Percentiles rank a stretch among this genome's conserved stretches.
Conservation (phyloP, 2,888 invertebrate species). For the Polydrusus tereticollis region DNA sequence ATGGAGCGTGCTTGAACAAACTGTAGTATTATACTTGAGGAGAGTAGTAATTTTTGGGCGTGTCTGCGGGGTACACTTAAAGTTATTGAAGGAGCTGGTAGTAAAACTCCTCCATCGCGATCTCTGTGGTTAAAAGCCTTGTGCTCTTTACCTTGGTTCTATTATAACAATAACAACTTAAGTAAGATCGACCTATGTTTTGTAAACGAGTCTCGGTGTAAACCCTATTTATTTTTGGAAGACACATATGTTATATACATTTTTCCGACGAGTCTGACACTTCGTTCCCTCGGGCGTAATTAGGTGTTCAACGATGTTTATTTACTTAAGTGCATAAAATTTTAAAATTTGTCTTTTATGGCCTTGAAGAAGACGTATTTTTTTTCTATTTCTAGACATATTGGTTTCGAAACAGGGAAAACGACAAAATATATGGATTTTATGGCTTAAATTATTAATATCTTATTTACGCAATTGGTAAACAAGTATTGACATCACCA, state of each 20-base stretch:
- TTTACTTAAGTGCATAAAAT: neutral
- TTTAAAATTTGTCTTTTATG: no score
- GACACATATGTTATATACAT: neutral
- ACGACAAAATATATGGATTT: no score
- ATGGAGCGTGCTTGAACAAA: conserved; percentile 40
- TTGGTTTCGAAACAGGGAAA: no score
- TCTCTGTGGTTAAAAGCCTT: neutral
- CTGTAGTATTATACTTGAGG: conserved; percentile 17
- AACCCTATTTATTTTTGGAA: neutral
- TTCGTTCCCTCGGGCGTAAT: neutral
- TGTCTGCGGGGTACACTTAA: conserved; percentile 6
- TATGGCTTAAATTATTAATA: no score
- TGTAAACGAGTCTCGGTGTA: no score
- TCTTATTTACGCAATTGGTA: no score
- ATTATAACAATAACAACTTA: neutral
- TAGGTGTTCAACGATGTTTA: neutral
- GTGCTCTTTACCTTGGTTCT: neutral
- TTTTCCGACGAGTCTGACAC: neutral
- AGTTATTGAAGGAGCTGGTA: neutral
- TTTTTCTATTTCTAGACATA: neutral
- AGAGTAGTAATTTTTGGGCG: conserved; percentile 28
- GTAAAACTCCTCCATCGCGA: neutral
- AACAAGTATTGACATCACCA: no score
- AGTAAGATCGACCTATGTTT: neutral
- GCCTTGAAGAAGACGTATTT: no score